Percentiles rank a stretch among this genome's conserved stretches.
These are phyloP conservation scores for Penaeus vannamei DNA, from an alignment of 1,140 invertebrate species.

Conservation along the genomic window DNA sequence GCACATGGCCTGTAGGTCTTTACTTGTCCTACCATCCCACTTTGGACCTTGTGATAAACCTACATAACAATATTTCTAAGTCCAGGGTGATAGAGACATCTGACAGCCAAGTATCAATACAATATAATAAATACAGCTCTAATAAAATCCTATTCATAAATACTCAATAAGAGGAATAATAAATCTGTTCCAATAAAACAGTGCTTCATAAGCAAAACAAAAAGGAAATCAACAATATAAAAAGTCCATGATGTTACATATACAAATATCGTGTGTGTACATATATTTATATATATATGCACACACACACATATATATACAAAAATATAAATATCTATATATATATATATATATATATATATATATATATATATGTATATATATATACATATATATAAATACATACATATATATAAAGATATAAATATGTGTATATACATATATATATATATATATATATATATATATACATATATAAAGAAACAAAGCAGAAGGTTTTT, in stretches of 20 bases:
- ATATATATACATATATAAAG: neutral
- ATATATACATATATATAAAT: neutral
- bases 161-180: constrained; percentile 40
- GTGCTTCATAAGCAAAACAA: constrained; percentile 58
- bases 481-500: constrained; percentile 21
- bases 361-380: neutral
- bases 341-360: no score
- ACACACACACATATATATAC: no score
- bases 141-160: constrained; percentile 39
- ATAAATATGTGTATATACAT: no score
- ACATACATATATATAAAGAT: no score
- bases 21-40: no score
- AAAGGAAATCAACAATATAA: constrained; percentile 53
- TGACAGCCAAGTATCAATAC: constrained; percentile 13
- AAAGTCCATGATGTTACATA: constrained; percentile 52
- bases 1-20: no score
- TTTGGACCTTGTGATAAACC: no score
- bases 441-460: neutral
- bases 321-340: no score
- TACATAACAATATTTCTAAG: neutral
- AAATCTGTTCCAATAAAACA: constrained; percentile 46
- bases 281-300: no score
- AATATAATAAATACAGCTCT: constrained; percentile 28
- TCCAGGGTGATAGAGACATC: constrained; percentile 31
- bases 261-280: neutral